Base-by-base conservation (phyloP, 1,140 invertebrate genomes). In the Cyclina sinensis region DNA sequence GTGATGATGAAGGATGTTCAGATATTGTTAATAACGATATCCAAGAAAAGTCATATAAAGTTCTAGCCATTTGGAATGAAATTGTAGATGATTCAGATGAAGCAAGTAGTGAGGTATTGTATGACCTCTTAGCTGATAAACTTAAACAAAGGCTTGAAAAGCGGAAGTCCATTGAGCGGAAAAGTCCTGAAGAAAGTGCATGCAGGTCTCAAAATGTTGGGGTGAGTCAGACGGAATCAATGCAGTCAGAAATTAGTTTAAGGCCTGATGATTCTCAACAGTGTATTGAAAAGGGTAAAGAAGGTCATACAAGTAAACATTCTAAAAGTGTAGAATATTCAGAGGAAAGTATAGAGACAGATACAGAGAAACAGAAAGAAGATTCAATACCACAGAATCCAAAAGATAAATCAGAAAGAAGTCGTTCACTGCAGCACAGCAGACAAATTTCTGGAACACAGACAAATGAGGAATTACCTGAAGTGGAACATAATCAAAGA, bases 121-220 rank as follows among this genome's bases (percentile, higher is more conserved):
- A 82, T 82, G 80, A 82, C 46, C 80, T 82, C 21, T 68, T 82
- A 43, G 27, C 57, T n/a, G 48, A 82, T 59, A 82, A 68, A 68
- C n/a, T 82, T 0, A 82, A 82, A 48, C 48, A 82, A 30, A 32
- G 68, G 24, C 18, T 14, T 27, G 27, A 24, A 24, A 68, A 68
- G 30, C 16, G 46, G 39, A 37, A 9, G 11, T 30, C n/a, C 46
- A 39, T 35, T 51, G 74, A 79, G 5, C 30, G 43, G n/a, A 4
- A 46, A 7, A 32, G 2, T 30, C 27, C 4, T 11, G 39, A 18
- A 27, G 48, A 54, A 51, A 79, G 7, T 3, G 11, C 39, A 43
- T 9, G 11, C 12, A 39, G 46, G 14, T 5, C 12, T 39, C 4
- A 5, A 11, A 39, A 46, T 76, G 43, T 43, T 24, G 5, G 73